phyloP scores from a whole-genome alignment of 2,113 vertebrate genomes.

The Morone saxatilis region DNA sequence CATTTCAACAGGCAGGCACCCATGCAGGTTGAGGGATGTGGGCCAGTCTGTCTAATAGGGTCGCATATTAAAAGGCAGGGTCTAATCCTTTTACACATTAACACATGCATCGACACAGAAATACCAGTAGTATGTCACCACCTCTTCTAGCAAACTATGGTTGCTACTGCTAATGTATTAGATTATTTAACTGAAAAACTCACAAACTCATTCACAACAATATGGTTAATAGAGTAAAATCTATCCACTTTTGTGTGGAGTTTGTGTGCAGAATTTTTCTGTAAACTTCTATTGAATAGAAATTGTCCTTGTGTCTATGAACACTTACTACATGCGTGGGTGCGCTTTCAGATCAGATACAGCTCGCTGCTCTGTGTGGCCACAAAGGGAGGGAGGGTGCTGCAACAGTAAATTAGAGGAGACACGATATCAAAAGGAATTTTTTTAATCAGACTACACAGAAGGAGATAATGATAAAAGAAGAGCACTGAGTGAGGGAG shows the following conservation, averaged over 20 bases:
- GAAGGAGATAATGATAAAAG: slow-evolving; percentile 49
- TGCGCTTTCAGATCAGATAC: neutral
- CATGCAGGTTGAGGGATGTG: slow-evolving; percentile 6
- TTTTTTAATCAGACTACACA: slow-evolving; percentile 38
- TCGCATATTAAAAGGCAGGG: slow-evolving; percentile 37
- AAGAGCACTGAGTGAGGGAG: slow-evolving; percentile 18
- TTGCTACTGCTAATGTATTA: slow-evolving; percentile 1
- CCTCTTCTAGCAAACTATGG: neutral
- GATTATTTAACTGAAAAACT: neutral
- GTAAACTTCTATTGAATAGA: slow-evolving; percentile 4
- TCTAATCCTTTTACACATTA: slow-evolving; percentile 37
- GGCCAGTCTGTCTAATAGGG: slow-evolving; percentile 3
- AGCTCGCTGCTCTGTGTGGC: neutral
- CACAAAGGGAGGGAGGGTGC: neutral
- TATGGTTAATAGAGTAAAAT: neutral
- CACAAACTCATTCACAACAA: neutral
- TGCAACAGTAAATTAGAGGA: slow-evolving; percentile 27
- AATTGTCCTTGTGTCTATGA: neutral
- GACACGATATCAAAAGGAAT: neutral
- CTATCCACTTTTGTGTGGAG: neutral
- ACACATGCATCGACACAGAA: slow-evolving; percentile 2
- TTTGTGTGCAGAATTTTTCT: slow-evolving; percentile 9
- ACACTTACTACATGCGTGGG: neutral
- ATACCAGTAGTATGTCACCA: neutral
- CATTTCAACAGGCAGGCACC: slow-evolving; percentile 51